Evolutionary conservation across 30 jellyfish, hydroid and myxozoan genomes (phyloP).

Genomic region (Aurelia coerulea): DNA sequence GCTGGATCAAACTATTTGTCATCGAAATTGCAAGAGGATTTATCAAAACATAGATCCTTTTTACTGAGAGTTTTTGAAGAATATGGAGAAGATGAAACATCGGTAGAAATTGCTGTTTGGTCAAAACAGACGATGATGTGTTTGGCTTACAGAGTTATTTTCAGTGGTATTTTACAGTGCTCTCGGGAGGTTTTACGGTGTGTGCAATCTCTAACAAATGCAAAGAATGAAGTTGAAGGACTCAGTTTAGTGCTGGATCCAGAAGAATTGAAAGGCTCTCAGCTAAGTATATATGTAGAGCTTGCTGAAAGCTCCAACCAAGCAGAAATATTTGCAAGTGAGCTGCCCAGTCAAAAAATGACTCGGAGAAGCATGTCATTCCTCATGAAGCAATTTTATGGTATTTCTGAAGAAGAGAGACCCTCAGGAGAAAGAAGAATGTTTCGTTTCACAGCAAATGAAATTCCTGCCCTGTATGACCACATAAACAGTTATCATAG

Average conservation of each 20-base stretch:
- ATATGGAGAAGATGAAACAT: not conserved
- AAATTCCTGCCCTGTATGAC: slow-evolving; percentile 51
- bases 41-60: not conserved
- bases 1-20: too few species aligned
- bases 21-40: too few species aligned
- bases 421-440: not conserved
- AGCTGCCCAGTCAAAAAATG: not conserved
- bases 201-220: not conserved
- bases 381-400: slow-evolving; percentile 27
- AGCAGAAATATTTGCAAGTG: slow-evolving; percentile 20
- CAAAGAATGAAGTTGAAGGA: not conserved
- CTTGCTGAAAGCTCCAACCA: slow-evolving; percentile 21
- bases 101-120: not conserved
- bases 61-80: not conserved
- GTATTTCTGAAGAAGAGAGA: not conserved
- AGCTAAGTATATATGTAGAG: slow-evolving; percentile 14
- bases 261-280: not conserved
- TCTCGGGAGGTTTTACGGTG: not conserved
- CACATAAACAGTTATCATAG: slow-evolving; percentile 32
- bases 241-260: not conserved
- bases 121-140: not conserved
- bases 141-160: not conserved
- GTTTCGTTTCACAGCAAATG: slow-evolving; percentile 44
- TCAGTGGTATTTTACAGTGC: not conserved
- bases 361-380: not conserved